Evolutionary conservation across 2,113 vertebrate genomes (phyloP).

Genomic region (Tyrannus savana): DNA sequence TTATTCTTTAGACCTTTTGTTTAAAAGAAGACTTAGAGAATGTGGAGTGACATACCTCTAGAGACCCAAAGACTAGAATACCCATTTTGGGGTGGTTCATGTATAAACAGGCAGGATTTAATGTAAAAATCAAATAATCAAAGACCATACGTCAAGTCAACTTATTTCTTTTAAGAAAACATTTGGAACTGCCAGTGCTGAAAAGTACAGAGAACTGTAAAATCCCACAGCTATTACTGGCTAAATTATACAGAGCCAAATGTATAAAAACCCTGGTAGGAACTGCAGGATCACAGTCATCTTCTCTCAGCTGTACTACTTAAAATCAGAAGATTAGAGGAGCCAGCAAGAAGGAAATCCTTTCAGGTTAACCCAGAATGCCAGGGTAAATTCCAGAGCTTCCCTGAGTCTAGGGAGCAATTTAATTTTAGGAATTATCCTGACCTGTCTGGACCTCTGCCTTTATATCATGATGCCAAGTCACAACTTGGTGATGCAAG

Average conservation of each 20-base stretch:
- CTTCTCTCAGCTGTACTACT: not conserved
- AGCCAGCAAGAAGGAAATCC: not conserved
- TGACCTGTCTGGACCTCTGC: not conserved
- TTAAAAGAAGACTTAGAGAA: not conserved
- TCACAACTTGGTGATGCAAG: not conserved
- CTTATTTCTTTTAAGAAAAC: not conserved
- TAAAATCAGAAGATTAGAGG: not conserved
- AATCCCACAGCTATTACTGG: slow-evolving; percentile 11
- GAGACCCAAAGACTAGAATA: not conserved
- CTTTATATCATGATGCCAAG: not conserved
- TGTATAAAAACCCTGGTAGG: not conserved
- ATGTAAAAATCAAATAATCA: not conserved
- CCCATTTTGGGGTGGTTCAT: not conserved
- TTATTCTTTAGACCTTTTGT: not conserved
- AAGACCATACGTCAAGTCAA: not conserved
- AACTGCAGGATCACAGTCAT: not conserved
- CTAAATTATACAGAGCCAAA: slow-evolving; percentile 17
- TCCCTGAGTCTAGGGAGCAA: not conserved
- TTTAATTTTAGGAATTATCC: not conserved
- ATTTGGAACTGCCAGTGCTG: not conserved
- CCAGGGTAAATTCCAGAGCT: not conserved
- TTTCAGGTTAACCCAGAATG: slow-evolving; percentile 13
- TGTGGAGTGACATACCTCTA: not conserved
- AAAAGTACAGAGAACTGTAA: slow-evolving; percentile 12
- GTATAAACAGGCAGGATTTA: not conserved